A percentile compares a stretch with the other conserved stretches of the same genome.
Conservation (phyloP, 2,888 invertebrate species). For the Philonicus albiceps region DNA sequence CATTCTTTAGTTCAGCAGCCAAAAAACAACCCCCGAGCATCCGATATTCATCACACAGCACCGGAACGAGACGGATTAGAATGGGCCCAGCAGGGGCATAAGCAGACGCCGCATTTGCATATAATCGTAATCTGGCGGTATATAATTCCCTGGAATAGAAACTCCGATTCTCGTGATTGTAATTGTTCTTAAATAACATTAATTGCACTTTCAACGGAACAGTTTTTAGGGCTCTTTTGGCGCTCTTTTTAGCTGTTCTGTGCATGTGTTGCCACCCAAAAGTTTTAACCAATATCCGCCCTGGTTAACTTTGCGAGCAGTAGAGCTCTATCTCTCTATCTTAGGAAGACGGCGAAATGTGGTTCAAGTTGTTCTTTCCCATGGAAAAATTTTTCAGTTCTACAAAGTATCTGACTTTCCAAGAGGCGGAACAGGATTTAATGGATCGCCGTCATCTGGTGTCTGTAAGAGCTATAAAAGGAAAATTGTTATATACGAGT, state of each 20-base stretch:
- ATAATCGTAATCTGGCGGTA: constrained; percentile 4
- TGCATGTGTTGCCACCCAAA: constrained; percentile 34
- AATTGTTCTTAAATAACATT: constrained; percentile 37
- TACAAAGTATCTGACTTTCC: constrained; percentile 39
- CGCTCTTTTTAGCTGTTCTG: constrained; percentile 36
- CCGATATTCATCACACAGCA: constrained; percentile 11
- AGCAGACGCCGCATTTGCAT: constrained; percentile 25
- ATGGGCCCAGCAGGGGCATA: not conserved
- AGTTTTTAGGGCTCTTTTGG: constrained; percentile 27
- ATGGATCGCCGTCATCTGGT: constrained; percentile 41
- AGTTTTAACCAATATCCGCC: constrained; percentile 41
- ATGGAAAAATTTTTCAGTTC: constrained; percentile 33
- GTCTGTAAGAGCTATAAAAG: constrained; percentile 36
- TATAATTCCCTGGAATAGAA: not conserved
- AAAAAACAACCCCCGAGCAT: constrained; percentile 18
- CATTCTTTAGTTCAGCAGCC: not conserved
- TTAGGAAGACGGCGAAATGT: constrained; percentile 17
- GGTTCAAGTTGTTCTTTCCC: constrained; percentile 41
- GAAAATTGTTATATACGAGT: constrained; percentile 40
- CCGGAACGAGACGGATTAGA: not conserved
- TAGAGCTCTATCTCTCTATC: constrained; percentile 6
- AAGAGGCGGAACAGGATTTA: constrained; percentile 38
- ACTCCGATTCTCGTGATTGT: constrained; percentile 16
- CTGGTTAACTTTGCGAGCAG: constrained; percentile 29
- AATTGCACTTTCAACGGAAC: constrained; percentile 30